Conservation (phyloP, 2,113 vertebrate genomes). For the Solea senegalensis region DNA sequence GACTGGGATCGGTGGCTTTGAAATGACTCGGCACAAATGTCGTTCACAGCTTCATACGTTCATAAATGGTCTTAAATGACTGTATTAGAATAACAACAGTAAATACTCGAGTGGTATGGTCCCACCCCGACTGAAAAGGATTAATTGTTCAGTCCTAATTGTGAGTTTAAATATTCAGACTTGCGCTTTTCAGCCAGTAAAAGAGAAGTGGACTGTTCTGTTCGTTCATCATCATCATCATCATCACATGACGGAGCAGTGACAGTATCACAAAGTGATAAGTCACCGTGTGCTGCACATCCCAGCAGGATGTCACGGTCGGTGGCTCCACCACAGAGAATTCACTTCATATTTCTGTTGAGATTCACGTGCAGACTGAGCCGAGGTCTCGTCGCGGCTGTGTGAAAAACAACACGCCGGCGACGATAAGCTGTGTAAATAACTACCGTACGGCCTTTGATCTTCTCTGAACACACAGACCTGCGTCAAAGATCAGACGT, state of each 20-base stretch:
- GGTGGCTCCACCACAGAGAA: background rate
- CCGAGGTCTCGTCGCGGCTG: background rate
- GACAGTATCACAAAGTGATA: constrained; percentile 3
- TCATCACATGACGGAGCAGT: constrained; percentile 18
- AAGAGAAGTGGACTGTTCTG: background rate
- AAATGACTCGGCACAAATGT: too few species aligned
- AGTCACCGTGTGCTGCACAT: background rate
- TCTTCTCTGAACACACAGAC: constrained; percentile 37
- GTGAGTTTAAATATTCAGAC: background rate
- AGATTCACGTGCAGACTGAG: background rate
- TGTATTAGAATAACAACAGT: too few species aligned
- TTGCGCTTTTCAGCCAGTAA: background rate
- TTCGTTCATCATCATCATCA: background rate
- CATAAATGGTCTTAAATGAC: too few species aligned
- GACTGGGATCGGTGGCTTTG: too few species aligned
- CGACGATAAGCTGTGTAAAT: constrained; percentile 25
- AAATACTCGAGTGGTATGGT: too few species aligned
- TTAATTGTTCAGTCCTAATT: too few species aligned
- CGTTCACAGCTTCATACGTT: too few species aligned
- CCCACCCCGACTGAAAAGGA: too few species aligned
- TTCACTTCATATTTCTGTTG: background rate
- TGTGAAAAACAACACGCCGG: constrained; percentile 34
- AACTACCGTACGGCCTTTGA: constrained; percentile 28
- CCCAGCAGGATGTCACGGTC: background rate
- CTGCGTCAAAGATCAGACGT: constrained; percentile 67